Evolutionary conservation across 2,797 vertebrate species (phyloP), one percentile per base, ranked within the genome.

Genomic region (Cossypha polioptera): DNA sequence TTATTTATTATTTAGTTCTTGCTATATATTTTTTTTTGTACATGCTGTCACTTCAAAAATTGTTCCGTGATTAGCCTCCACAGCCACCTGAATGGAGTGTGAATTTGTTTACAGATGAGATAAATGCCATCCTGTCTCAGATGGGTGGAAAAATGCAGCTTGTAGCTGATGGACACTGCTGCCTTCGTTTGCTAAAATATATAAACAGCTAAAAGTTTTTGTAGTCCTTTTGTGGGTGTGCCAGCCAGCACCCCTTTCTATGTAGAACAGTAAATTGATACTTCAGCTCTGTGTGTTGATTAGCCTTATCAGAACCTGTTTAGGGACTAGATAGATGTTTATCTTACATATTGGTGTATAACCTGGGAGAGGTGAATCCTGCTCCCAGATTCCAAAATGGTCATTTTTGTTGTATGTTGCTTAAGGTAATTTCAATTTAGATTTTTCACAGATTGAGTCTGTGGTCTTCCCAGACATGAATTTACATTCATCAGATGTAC

Each of bases 261-360:
- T 38, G 22, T 50, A 35, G 79, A 58, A 7, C 16, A 16, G 7
- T 26, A 53, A 35, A 66, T 58, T 22, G 42, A 51, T 71, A 11
- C 20, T 13, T 65, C 0, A 0, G 38, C 7, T 57, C 50, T 45
- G 7, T 45, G 38, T 58, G 43, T 58, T 0, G 0, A 20, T 77
- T 16, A 40, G 15, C 33, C 5, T 65, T 59, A 53, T 42, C 21
- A 66, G 65, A 33, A 31, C 14, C 20, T 40, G 24, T 22, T 45
- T 9, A 47, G 38, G 35, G 19, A 26, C 21, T 40, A 18, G 5
- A 14, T 0, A n/a, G 10, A 3, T 59, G 18, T 48, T 85, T 19
- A 51, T 58, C 3, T 81, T 82, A 13, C 1, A 0, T 51, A 16
- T 7, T 24, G 9, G 2, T 67, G 3, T 66, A 1, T 42, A 58